phyloP scores from a whole-genome alignment of 2,797 vertebrate genomes.

The Octomys mimax region DNA sequence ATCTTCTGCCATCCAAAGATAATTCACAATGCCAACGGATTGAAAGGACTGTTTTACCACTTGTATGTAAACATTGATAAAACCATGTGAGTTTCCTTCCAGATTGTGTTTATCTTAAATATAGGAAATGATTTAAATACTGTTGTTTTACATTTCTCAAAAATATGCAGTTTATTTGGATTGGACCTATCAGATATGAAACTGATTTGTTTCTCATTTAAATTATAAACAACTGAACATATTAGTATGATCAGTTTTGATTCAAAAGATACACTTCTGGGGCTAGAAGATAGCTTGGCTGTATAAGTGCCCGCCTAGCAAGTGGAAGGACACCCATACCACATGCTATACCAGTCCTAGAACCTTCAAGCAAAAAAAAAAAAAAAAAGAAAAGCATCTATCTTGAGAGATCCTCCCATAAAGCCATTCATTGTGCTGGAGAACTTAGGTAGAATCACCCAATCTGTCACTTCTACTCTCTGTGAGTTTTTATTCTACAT shows the following conservation, averaged over 20 bases:
- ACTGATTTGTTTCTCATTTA: not conserved
- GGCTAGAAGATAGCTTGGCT: too few relatives aligned
- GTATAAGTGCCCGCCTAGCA: too few relatives aligned
- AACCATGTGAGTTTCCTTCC: not conserved
- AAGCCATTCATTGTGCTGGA: not conserved
- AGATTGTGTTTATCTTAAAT: not conserved
- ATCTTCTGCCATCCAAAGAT: not conserved
- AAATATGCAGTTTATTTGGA: constrained; percentile 2
- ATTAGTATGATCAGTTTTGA: not conserved
- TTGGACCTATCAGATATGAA: not conserved
- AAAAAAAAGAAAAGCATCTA: not conserved
- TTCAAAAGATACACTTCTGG: not conserved
- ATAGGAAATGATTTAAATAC: not conserved
- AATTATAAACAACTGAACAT: not conserved
- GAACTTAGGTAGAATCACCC: not conserved
- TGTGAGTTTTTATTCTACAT: not conserved
- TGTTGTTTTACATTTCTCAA: not conserved
- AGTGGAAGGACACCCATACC: too few relatives aligned
- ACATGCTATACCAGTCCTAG: too few relatives aligned
- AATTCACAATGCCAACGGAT: not conserved
- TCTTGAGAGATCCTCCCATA: not conserved
- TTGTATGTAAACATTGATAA: constrained; percentile 11
- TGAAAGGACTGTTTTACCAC: not conserved
- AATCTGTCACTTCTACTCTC: not conserved
- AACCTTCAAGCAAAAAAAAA: too few relatives aligned